Conservation (phyloP, 2,113 vertebrate genomes). For the Meriones unguiculatus region DNA sequence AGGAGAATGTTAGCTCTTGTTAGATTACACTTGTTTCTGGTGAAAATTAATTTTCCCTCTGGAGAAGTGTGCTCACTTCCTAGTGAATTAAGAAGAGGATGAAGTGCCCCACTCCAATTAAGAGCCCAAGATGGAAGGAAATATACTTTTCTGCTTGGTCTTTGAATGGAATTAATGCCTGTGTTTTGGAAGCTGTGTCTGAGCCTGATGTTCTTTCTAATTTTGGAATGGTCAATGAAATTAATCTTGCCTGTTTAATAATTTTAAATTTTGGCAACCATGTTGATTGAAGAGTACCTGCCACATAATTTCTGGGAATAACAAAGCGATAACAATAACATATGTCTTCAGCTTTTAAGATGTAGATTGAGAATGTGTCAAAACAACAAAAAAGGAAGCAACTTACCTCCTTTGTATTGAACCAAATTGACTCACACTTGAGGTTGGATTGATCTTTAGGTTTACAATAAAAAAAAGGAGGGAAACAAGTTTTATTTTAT, state of each 20-base stretch:
- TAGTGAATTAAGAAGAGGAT: neutral
- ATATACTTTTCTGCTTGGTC: neutral
- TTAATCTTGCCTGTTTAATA: neutral
- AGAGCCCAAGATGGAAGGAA: neutral
- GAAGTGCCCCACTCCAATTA: neutral
- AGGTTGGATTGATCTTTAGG: neutral
- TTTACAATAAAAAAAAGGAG: neutral
- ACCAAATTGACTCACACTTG: neutral
- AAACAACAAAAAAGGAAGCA: neutral
- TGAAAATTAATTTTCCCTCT: conserved; percentile 5
- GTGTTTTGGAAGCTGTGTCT: neutral
- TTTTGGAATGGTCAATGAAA: neutral
- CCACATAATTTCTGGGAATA: neutral
- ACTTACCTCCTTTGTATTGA: neutral
- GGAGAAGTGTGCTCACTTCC: neutral
- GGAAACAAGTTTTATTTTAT: neutral
- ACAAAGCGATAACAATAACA: neutral
- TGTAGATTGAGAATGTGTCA: neutral
- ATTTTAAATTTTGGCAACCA: conserved; percentile 25
- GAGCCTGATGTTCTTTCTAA: neutral
- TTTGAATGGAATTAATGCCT: neutral
- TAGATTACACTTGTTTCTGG: conserved; percentile 24
- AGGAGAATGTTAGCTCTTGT: neutral
- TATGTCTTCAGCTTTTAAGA: neutral
- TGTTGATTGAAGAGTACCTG: neutral